Base-by-base conservation (phyloP, 2,797 vertebrate species). In the Pangasius sanitwongsei region DNA sequence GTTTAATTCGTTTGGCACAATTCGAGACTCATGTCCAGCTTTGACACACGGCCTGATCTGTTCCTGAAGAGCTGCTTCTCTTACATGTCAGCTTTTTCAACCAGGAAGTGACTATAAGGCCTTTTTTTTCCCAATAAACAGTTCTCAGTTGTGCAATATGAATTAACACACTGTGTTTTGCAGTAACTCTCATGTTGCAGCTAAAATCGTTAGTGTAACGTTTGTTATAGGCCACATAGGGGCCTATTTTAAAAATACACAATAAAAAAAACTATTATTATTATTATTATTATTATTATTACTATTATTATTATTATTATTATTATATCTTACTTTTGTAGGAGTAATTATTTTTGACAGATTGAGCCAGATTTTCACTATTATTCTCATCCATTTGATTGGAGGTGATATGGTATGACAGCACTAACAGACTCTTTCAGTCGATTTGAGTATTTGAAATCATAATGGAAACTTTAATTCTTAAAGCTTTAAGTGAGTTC, bases 51-150 rank as follows among this genome's bases (percentile, higher is more conserved):
- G 85, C 87, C 83, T 88, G 89, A 89, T 88, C 72, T 85, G 55
- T 90, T 87, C 87, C 88, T 91, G 48, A 72, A 92, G 77, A 89
- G 85, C 72, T 83, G 37, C n/a, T 77, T 70, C 75, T 85, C 59
- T 83, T 74, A 23, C 61, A 78, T 28, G 77, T 88, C 67, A 87
- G 74, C 85, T 75, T 70, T 81, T 65, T 84, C 85, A 78, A 13
- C 63, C 74, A 80, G 70, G 84, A 88, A 89, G 81, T 48, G 87
- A 74, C 75, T 85, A 69, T 28, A 82, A 67, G 48, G 80, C 53
- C 18, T 67, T 55, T 78, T 80, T 63, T 48, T 7, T 0, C 37
- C 44, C 9, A 18, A 85, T 74, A 87, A 82, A 13, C 4, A 50
- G 41, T 28, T 28, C 23, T 12, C 20, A 12, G 20, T 74, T 74